Percentiles rank a stretch among this genome's conserved stretches.
These are phyloP conservation scores for Tokudaia muenninki DNA, from an alignment of 2,797 vertebrate species.

Conservation along the genomic window DNA sequence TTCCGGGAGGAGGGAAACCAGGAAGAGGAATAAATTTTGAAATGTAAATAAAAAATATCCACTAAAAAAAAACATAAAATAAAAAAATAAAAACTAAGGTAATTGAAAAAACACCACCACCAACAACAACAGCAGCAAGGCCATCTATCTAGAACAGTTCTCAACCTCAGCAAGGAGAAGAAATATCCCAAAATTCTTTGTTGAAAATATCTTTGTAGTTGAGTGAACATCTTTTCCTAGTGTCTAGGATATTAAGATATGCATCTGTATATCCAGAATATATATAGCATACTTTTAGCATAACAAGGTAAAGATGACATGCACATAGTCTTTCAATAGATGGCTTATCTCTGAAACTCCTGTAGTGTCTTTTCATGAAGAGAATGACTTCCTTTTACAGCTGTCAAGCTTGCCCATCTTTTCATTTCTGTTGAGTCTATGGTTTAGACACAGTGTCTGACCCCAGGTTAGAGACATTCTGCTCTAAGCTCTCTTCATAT, in stretches of 20 bases:
- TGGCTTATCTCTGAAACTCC: neutral
- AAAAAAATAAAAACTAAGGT: no score
- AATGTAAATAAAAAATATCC: no score
- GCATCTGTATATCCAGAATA: neutral
- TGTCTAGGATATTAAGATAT: neutral
- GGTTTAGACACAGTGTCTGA: neutral
- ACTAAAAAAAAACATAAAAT: no score
- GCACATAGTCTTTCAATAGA: neutral
- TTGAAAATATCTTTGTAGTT: constrained; percentile 37
- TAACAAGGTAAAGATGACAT: neutral
- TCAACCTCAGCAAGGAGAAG: constrained; percentile 4
- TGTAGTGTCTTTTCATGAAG: neutral
- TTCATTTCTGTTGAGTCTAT: neutral
- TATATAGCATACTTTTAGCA: neutral
- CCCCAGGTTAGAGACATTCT: neutral
- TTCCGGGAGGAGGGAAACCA: no score
- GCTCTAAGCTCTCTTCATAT: neutral
- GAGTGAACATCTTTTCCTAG: neutral
- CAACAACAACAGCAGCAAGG: no score
- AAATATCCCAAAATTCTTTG: neutral
- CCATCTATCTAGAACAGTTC: neutral
- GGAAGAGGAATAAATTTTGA: no score
- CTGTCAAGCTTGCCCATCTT: neutral
- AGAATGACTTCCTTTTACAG: neutral
- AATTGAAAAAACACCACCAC: no score